These are phyloP conservation scores for Aldabrachelys gigantea DNA, from an alignment of 2,113 vertebrate species.

Conservation along the genomic window DNA sequence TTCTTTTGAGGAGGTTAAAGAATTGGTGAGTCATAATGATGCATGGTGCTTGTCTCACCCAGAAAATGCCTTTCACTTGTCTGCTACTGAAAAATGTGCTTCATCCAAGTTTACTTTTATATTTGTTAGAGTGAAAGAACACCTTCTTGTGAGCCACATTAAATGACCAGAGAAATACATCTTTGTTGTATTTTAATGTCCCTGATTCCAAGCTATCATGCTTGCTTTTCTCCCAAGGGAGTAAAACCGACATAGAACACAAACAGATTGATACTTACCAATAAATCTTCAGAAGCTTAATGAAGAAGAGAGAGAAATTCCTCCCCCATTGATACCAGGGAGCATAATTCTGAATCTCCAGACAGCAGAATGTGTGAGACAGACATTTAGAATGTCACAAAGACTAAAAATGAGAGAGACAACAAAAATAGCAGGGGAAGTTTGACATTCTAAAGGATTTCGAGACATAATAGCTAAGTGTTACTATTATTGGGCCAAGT, in stretches of 20 bases:
- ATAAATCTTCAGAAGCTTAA: not conserved
- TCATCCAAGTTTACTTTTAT: conserved; percentile 24
- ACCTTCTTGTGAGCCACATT: not conserved
- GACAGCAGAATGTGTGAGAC: not conserved
- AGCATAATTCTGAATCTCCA: not conserved
- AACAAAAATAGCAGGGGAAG: not conserved
- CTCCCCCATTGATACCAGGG: not conserved
- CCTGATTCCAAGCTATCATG: not conserved
- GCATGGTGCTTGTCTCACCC: not conserved
- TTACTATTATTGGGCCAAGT: not conserved
- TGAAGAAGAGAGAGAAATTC: not conserved
- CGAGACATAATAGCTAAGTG: not conserved
- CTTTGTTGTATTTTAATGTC: not conserved
- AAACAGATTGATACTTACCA: not conserved
- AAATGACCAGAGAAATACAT: conserved; percentile 4
- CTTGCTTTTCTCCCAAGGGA: not conserved
- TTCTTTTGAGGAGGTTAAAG: not conserved
- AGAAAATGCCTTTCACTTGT: conserved; percentile 20
- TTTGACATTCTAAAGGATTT: not conserved
- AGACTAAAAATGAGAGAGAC: not conserved
- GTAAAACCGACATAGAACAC: not conserved
- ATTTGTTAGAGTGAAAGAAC: conserved; percentile 46
- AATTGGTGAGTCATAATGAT: conserved; percentile 6
- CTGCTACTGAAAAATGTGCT: conserved; percentile 29
- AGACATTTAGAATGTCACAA: not conserved